Conservation (phyloP, 2,888 invertebrate species). For the Brenthis hecate region DNA sequence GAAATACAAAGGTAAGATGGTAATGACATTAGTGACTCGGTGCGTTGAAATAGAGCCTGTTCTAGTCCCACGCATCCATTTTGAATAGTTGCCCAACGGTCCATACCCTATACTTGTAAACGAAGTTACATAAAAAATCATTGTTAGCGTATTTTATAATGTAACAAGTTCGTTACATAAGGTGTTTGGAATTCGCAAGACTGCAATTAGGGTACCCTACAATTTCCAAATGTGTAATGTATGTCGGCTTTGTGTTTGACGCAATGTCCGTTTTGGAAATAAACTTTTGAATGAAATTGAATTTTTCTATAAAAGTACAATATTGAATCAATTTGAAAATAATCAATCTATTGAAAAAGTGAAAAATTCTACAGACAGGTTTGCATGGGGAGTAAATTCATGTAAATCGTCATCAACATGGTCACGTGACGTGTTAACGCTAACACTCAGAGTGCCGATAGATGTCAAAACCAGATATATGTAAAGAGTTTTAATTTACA, state of each 20-base stretch:
- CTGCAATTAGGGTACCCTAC: conserved; percentile 1
- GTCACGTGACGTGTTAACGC: too few species aligned
- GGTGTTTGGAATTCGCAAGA: conserved; percentile 1
- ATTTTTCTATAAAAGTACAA: too few species aligned
- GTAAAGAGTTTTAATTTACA: too few species aligned
- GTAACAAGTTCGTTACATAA: conserved; percentile 18
- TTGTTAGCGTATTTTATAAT: conserved; percentile 20
- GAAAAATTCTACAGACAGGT: too few species aligned
- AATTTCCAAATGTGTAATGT: neutral
- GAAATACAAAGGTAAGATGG: conserved; percentile 1
- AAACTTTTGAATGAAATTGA: too few species aligned
- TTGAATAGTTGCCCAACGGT: conserved; percentile 6
- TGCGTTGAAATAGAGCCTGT: neutral
- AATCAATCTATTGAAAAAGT: too few species aligned
- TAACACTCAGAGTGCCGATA: too few species aligned
- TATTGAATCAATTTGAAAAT: too few species aligned
- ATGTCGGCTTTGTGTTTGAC: too few species aligned
- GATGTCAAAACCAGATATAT: too few species aligned
- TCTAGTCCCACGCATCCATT: conserved; percentile 15
- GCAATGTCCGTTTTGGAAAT: neutral
- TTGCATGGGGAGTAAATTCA: too few species aligned
- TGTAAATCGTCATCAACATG: too few species aligned
- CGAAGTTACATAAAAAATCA: conserved; percentile 21
- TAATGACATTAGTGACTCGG: neutral
- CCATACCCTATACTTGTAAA: neutral